phyloP scores from a whole-genome alignment of 2,888 invertebrate genomes.

The Erebia epiphron region DNA sequence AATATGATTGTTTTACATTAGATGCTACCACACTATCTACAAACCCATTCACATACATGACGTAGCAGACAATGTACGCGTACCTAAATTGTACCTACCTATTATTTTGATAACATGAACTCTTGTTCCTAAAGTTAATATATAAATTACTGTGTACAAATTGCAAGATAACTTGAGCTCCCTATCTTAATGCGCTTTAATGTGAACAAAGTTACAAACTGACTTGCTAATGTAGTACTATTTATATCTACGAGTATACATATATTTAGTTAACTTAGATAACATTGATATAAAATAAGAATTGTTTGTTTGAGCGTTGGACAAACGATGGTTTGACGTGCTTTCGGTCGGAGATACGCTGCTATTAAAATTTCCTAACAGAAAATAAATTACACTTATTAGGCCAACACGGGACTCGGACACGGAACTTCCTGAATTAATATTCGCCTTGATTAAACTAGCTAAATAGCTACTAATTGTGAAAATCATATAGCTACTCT shows the following conservation, averaged over 20 bases:
- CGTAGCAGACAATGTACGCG: not conserved
- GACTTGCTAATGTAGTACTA: conserved; percentile 11
- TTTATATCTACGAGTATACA: too few species aligned
- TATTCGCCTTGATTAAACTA: too few species aligned
- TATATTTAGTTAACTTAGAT: not conserved
- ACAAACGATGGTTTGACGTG: too few species aligned
- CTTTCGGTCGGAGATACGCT: too few species aligned
- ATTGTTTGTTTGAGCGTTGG: too few species aligned
- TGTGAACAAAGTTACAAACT: conserved; percentile 14
- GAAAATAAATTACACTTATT: too few species aligned
- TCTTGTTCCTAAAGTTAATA: conserved; percentile 9
- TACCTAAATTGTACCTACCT: not conserved
- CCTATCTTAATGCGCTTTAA: conserved; percentile 20
- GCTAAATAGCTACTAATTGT: too few species aligned
- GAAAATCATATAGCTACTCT: too few species aligned
- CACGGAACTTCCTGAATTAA: too few species aligned
- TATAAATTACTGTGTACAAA: conserved; percentile 24
- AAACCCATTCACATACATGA: conserved; percentile 1
- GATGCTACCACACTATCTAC: not conserved
- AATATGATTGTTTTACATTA: too few species aligned
- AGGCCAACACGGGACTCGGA: too few species aligned
- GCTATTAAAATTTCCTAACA: too few species aligned
- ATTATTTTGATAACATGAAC: conserved; percentile 20
- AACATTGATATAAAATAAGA: not conserved
- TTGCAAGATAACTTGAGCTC: conserved; percentile 16